Conservation (phyloP, 2,113 vertebrate species). For the Zosterops japonicus region DNA sequence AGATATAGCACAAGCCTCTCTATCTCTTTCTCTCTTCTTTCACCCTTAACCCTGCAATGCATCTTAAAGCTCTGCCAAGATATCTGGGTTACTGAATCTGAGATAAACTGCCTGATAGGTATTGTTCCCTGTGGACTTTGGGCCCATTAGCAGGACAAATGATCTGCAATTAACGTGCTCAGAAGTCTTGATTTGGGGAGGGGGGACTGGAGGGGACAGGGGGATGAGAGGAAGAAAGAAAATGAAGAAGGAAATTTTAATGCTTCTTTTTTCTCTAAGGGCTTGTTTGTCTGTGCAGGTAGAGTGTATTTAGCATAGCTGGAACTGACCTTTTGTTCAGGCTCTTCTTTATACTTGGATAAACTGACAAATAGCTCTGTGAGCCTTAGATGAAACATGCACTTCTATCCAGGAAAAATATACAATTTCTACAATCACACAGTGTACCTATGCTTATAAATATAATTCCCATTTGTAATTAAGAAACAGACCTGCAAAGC, state of each 20-base stretch:
- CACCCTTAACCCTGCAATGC: neutral
- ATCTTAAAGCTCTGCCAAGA: neutral
- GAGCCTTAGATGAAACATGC: neutral
- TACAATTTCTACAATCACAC: neutral
- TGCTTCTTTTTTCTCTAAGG: neutral
- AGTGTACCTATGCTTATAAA: neutral
- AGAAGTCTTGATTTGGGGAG: neutral
- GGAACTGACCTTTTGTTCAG: slow-evolving; percentile 25
- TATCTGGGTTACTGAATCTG: slow-evolving; percentile 18
- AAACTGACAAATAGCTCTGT: neutral
- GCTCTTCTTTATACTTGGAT: neutral
- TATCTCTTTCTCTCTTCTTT: neutral
- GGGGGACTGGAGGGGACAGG: fast-evolving
- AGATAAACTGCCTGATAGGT: slow-evolving; percentile 32
- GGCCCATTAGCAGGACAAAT: slow-evolving; percentile 52
- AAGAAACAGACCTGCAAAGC: neutral
- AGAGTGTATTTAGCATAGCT: neutral
- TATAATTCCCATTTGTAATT: neutral
- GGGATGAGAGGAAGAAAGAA: neutral
- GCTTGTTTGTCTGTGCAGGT: neutral
- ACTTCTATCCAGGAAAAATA: neutral
- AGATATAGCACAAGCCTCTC: neutral
- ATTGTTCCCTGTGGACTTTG: slow-evolving; percentile 9
- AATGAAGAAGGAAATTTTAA: neutral
- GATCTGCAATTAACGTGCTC: neutral